Percentiles rank a stretch among this genome's conserved stretches.
Conservation (phyloP, 92 coral and sea anemone species). For the Hydrozoanthus gracilis region DNA sequence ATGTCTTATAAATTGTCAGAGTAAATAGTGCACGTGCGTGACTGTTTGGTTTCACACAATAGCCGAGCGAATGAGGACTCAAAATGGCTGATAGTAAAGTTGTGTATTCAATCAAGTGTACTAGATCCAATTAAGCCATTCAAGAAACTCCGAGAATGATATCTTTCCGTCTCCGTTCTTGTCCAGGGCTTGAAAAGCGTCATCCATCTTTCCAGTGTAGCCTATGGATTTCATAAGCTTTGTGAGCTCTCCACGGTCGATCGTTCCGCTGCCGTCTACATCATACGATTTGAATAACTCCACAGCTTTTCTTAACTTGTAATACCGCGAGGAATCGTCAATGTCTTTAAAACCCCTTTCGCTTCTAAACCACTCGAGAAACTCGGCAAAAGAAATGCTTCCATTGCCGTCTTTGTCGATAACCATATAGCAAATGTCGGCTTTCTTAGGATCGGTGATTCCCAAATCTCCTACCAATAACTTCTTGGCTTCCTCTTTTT, state of each 20-base stretch:
- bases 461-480: conserved; percentile 80
- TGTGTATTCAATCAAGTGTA: background rate
- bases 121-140: conserved; percentile 74
- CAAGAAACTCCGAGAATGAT: conserved; percentile 87
- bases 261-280: conserved; percentile 77
- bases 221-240: conserved; percentile 66
- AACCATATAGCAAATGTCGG: conserved; percentile 71
- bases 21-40: background rate
- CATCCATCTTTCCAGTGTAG: conserved; percentile 54
- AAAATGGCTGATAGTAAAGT: background rate
- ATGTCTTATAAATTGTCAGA: too few species aligned
- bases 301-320: conserved; percentile 76
- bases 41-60: background rate
- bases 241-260: conserved; percentile 80
- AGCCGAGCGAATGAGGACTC: background rate
- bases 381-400: conserved; percentile 77
- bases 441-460: conserved; percentile 66
- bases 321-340: conserved; percentile 71
- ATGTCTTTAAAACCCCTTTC: conserved; percentile 68
- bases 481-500: conserved; percentile 61
- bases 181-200: conserved; percentile 70
- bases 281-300: conserved; percentile 84
- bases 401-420: conserved; percentile 92
- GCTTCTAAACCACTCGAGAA: conserved; percentile 77
- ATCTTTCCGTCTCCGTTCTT: conserved; percentile 88